Evolutionary conservation across 2,113 vertebrate genomes (phyloP), one percentile per base, ranked within the genome.

Genomic region (Pica pica): DNA sequence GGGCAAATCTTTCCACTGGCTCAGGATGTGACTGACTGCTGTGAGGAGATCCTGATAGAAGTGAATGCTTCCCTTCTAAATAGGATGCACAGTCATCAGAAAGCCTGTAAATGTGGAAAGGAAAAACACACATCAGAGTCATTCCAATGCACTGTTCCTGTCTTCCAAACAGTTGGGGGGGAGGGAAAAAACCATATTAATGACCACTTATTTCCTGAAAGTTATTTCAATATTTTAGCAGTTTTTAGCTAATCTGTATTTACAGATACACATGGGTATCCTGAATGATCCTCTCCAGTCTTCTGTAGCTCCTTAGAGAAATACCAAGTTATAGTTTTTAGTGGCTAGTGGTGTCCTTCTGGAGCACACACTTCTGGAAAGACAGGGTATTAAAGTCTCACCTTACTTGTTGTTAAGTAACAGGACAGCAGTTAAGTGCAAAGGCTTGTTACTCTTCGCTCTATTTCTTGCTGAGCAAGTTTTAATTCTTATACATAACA

Each of bases 1-100:
- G 98, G 12, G 98, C 90, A 94, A 99, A 97, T 87, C 94, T 98
- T 71, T 94, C 96, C 80, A 96, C 76, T 27, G 97, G 96, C 67
- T 97, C 97, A 65, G 80, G 82, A 86, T 97, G 94, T 69, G 89
- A 97, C 74, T 95, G 95, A 91, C 42, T 93, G 35, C 86, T 57
- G 13, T 57, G 80, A 91, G 95, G 87, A 79, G 86, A 95, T 37
- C 49, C 84, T 14, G 74, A 96, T 3, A 79, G 57, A 74, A 80
- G 52, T 20, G 96, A 98, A 83, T 96, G 92, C 10, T 94, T 95
- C 17, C 89, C 98, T 90, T 98, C 98, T 71, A 99, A 94, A 87
- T 99, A 99, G 27, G 99, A 99, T 8, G 96, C 97, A 85, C 98
- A 98, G 64, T 91, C 90, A 92, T 97, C 94, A 87, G 97, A 97